Conservation (phyloP, 2,113 vertebrate species). For the Lates calcarifer region DNA sequence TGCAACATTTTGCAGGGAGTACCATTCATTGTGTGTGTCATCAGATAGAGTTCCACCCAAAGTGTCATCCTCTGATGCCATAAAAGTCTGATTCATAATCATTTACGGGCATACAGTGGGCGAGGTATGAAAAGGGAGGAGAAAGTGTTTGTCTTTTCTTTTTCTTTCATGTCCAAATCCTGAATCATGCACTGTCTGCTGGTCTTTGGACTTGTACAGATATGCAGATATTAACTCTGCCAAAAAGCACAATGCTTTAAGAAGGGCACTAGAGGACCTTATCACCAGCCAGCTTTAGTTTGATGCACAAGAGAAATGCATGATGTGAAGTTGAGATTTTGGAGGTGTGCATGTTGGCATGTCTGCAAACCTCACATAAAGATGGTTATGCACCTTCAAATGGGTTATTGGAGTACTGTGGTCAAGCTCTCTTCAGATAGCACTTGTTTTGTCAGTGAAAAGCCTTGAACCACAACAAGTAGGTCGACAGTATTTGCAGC, state of each 20-base stretch:
- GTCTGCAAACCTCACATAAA: too few species aligned
- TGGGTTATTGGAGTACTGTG: too few species aligned
- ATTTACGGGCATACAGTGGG: slow-evolving; percentile 12
- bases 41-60: background rate
- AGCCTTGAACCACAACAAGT: too few species aligned
- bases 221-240: background rate
- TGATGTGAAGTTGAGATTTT: background rate
- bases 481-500: too few species aligned
- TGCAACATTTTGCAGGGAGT: background rate
- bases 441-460: too few species aligned
- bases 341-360: too few species aligned
- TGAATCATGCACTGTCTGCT: background rate
- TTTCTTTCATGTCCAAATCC: background rate
- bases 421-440: too few species aligned
- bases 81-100: slow-evolving; percentile 19
- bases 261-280: background rate
- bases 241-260: background rate
- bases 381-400: too few species aligned
- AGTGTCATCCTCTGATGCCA: background rate
- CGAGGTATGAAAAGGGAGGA: background rate
- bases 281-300: background rate
- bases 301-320: background rate
- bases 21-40: background rate
- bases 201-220: background rate
- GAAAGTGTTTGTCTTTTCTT: background rate